Evolutionary conservation across 2,888 invertebrate species (phyloP), one percentile per base, ranked within the genome.

Genomic region (Phengaris arion): DNA sequence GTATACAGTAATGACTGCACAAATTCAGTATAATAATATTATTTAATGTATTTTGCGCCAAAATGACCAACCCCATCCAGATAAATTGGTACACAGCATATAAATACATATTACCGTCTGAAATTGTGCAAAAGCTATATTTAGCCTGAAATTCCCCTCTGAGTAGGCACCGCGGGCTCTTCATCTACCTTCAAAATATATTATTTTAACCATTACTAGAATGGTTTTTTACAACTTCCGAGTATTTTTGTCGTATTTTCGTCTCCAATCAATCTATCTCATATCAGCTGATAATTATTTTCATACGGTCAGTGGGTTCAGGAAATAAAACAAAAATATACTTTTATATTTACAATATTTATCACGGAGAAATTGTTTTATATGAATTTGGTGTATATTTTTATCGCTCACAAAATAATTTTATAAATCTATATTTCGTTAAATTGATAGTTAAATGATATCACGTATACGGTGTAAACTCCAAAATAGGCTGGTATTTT

Each of bases 321-420:
- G 9, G 1, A 69, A 51, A 48, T 70, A 70, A 64, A 70, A 70
- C 51, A 15, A 51, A 46, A 12, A 69, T 8, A 46, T 51, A 51
- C 70, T 70, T 70, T 51, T 12, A 45, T 64, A 70, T 70, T 70
- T 51, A 70, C 22, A 51, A 10, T 22, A 3, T 69, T 69, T 70
- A 51, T 51, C 22, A 52, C 51, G 8, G 64, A 10, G 0, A 35
- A 35, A 48, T 48, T 48, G 48, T 48, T 12, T 35, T 4, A 35
- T 35, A 22, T 35, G 35, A 35, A 35, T 35, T 35, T 35, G 35
- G 35, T 35, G 35, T 35, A 35, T 35, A 35, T 35, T 35, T 35
- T 35, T 35, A 35, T 35, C 35, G 35, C 0, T 35, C 35, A 35
- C 2, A 35, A 35, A 35, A 0, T 35, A 3, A 35, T 35, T 35